Percentiles rank a stretch among this genome's conserved stretches.
phyloP scores from a whole-genome alignment of 1,140 invertebrate species.

The Rhagoletis zephyria region DNA sequence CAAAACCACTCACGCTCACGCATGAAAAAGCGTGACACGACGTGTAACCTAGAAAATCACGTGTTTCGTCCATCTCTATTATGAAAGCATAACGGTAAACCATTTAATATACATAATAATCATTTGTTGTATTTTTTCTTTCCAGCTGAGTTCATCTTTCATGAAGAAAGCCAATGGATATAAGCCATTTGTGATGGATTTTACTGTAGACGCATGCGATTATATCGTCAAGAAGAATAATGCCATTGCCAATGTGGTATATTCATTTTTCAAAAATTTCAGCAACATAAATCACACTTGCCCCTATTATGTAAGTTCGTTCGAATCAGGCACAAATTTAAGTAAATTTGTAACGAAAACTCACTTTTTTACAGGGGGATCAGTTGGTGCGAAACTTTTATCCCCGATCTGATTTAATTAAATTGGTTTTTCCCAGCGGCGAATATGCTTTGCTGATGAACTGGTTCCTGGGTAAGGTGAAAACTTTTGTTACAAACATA shows the following conservation, averaged over 20 bases:
- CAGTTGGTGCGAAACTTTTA: neutral
- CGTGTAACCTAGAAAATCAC: too few relatives aligned
- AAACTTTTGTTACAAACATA: neutral
- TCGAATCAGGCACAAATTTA: neutral
- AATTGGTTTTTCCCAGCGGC: neutral
- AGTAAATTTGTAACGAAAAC: neutral
- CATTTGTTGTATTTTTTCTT: neutral
- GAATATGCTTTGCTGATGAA: neutral
- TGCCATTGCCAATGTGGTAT: neutral
- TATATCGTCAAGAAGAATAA: slow-evolving; percentile 1
- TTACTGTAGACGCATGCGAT: neutral
- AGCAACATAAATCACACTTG: neutral
- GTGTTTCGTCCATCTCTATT: too few relatives aligned
- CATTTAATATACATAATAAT: too few relatives aligned
- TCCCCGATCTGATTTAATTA: neutral
- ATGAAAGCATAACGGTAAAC: too few relatives aligned
- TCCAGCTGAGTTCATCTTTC: neutral
- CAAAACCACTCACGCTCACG: too few relatives aligned
- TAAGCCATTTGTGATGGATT: neutral
- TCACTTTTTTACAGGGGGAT: neutral
- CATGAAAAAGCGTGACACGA: too few relatives aligned
- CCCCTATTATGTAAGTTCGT: neutral
- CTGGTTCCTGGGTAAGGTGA: neutral
- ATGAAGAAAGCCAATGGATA: slow-evolving; percentile 9
- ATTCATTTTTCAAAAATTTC: neutral